Evolutionary conservation across 2,797 vertebrate genomes (phyloP), one percentile per base, ranked within the genome.

Genomic region (Falco rusticolus): DNA sequence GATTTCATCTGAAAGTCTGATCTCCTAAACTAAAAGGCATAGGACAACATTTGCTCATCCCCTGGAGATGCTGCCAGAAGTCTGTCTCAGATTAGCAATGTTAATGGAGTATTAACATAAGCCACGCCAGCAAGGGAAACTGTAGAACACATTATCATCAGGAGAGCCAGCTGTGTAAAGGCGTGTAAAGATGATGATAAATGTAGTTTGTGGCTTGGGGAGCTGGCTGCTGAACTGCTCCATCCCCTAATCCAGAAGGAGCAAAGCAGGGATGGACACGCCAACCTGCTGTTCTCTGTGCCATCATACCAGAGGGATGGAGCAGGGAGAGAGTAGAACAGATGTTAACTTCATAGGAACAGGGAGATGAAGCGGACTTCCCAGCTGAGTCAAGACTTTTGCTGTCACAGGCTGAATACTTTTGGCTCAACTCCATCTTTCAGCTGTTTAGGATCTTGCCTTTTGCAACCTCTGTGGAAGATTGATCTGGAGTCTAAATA

Each of bases 1-100:
- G 82, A 85, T 97, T 95, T 95, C 82, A 94, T 97, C 93, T 96
- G 82, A 96, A 96, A 96, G 94, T 94, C 89, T 96, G 96, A 95
- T 96, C 92, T 90, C 69, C 92, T 92, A 94, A 95, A 94, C 93
- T 95, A 85, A 96, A 96, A 96, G 92, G 92, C 93, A 95, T 11
- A 96, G 95, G 96, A 96, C 96, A 96, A 91, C 94, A 93, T 96
- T 96, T 91, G 82, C 89, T 94, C 95, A 92, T 96, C 93, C 96
- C 93, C 93, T 94, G 89, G 96, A 96, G 96, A 92, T 92, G 89
- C 93, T 96, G 96, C 96, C 96, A 96, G 93, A 95, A 96, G 93
- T 92, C 96, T 95, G 95, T 89, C 94, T 96, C 94, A 95, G 92
- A 96, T 97, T 96, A 96, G 95, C 93, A 97, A 96, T 96, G 96